Percentiles rank a stretch among this genome's conserved stretches.
Evolutionary conservation across 2,113 vertebrate species (phyloP).

Genomic region (Lepus europaeus): DNA sequence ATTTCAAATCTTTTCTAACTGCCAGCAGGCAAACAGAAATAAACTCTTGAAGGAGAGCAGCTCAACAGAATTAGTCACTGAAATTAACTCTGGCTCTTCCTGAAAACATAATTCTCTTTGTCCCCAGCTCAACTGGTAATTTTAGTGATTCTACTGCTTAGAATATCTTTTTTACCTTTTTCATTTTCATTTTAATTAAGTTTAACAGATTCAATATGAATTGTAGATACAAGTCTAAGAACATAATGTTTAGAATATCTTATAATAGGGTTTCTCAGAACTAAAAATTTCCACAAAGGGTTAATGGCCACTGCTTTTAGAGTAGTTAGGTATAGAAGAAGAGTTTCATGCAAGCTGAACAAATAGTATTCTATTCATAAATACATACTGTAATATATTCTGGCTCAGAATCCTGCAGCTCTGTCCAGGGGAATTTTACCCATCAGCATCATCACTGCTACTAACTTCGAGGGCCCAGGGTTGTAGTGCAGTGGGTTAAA

Average conservation of each 20-base stretch:
- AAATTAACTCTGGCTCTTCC: conserved; percentile 41
- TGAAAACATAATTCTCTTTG: conserved; percentile 51
- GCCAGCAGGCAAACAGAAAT: background rate
- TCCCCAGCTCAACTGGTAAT: background rate
- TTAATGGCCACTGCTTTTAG: conserved; percentile 18
- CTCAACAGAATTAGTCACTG: conserved; percentile 30
- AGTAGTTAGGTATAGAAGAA: background rate
- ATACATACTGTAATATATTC: too few species aligned
- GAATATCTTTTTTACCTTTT: too few species aligned
- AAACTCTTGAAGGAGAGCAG: conserved; percentile 2
- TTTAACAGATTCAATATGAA: too few species aligned
- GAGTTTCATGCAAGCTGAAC: conserved; percentile 10
- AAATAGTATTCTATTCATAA: background rate
- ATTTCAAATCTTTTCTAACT: conserved; percentile 41
- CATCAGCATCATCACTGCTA: conserved; percentile 5
- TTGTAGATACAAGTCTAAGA: too few species aligned
- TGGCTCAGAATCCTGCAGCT: background rate
- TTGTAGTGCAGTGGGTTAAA: too few species aligned
- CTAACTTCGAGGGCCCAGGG: too few species aligned
- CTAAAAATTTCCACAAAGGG: conserved; percentile 27
- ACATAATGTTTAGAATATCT: conserved; percentile 25
- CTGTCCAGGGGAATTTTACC: background rate
- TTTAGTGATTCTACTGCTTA: background rate
- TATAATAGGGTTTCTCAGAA: conserved; percentile 19
- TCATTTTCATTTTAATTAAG: too few species aligned